Base-by-base conservation (phyloP, 2,888 invertebrate species). In the Drosophila testacea region DNA sequence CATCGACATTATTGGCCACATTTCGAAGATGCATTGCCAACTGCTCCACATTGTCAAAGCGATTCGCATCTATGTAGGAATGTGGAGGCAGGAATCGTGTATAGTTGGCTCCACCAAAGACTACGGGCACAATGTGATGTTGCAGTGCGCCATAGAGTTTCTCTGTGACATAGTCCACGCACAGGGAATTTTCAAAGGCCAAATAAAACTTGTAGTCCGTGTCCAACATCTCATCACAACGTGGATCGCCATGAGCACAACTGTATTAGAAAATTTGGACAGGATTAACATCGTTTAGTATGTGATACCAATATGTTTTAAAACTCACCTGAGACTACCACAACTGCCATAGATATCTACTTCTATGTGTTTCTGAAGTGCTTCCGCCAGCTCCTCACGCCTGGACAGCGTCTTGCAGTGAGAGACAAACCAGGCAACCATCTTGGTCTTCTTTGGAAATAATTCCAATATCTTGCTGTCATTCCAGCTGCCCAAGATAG, bases 101-200 rank as follows among this genome's bases (percentile, higher is more conserved):
- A 88, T 95, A 95, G 86, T 95, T 94, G 41, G 94, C 94, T n/a
- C 95, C 95, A 1, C 95, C 95, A 92, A 95, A 95, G 6, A 95
- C 95, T 4, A 95, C 94, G 1, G 95, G 95, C 39, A 95, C 91
- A 10, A 95, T 93, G 75, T 94, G 68, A 3, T 87, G 90, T 30
- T 74, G 65, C 30, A 92, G 67, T 0, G 83, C 83, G 7, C 73
- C 81, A 42, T 81, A 92, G 0, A 92, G 79, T 89, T 96, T 95
- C 88, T 95, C 95, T 0, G 95, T 95, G 41, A 96, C 94, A 89
- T 96, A 96, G 90, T 96, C 95, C 50, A 93, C 91, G 91, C 95
- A 96, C 69, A 95, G 93, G 7, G 95, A 94, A 86, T 95, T 96
- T 87, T 96, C 95, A 81, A 95, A 95, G 7, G 94, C 92, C 62